Percentiles rank a stretch among this genome's conserved stretches.
Conservation (phyloP, 2,888 invertebrate species). For the Melanchra persicariae region DNA sequence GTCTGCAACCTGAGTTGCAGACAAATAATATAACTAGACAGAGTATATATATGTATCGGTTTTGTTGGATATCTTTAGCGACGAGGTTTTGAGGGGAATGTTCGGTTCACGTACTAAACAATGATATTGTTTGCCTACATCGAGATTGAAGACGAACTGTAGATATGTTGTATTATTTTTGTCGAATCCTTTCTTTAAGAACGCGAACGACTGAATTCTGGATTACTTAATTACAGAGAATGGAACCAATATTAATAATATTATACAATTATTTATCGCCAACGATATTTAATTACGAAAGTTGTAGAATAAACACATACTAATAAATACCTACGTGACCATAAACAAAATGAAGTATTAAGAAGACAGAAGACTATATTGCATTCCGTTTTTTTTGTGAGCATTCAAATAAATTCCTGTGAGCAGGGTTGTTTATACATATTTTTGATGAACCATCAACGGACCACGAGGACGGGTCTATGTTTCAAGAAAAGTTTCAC, state of each 20-base stretch:
- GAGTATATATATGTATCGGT: slow-evolving; percentile 13
- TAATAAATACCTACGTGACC: no score
- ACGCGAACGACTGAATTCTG: neutral
- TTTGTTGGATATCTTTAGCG: slow-evolving; percentile 41
- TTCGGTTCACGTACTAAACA: slow-evolving; percentile 53
- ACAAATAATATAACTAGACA: slow-evolving; percentile 39
- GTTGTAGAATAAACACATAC: no score
- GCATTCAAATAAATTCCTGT: no score
- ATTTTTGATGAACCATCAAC: neutral
- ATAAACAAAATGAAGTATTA: no score
- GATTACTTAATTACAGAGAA: neutral
- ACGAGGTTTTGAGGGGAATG: slow-evolving; percentile 34
- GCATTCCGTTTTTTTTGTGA: neutral
- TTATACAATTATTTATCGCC: neutral
- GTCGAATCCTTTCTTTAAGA: slow-evolving; percentile 8
- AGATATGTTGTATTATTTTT: slow-evolving; percentile 46
- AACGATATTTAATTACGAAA: no score
- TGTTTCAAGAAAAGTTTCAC: slow-evolving; percentile 12
- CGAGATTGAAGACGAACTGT: slow-evolving; percentile 47
- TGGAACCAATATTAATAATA: neutral
- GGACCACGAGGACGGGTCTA: neutral
- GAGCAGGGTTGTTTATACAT: no score
- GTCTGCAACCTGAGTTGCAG: no score
- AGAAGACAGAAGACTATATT: neutral
- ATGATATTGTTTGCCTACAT: slow-evolving; percentile 58